Evolutionary conservation across 1,140 invertebrate genomes (phyloP).

Genomic region (Drosophila bipectinata): DNA sequence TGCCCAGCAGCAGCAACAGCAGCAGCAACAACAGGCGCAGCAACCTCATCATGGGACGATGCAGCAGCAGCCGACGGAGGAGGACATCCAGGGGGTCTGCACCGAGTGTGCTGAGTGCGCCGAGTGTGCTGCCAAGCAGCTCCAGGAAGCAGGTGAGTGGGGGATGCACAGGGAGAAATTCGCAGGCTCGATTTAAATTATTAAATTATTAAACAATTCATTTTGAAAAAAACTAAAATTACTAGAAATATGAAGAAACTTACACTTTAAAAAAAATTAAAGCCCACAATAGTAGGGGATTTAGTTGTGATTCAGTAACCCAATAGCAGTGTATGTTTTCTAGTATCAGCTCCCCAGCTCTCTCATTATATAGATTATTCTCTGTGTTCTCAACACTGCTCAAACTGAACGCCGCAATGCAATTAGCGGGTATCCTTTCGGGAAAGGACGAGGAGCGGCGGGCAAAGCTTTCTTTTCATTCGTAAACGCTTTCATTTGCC

Average conservation of each 20-base stretch:
- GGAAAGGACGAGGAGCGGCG: neutral
- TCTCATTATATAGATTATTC: too few relatives aligned
- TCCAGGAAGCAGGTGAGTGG: slow-evolving; percentile 80
- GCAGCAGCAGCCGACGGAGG: slow-evolving; percentile 62
- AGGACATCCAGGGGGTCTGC: slow-evolving; percentile 79
- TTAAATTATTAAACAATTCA: too few relatives aligned
- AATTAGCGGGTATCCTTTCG: slow-evolving; percentile 49
- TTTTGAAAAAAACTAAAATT: too few relatives aligned
- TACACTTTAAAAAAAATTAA: too few relatives aligned
- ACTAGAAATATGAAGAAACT: too few relatives aligned
- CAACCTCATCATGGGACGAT: slow-evolving; percentile 43
- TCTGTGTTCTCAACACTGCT: neutral
- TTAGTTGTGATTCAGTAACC: too few relatives aligned
- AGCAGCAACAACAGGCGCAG: slow-evolving; percentile 34
- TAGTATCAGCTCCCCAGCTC: too few relatives aligned
- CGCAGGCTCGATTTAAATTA: too few relatives aligned
- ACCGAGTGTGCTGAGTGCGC: slow-evolving; percentile 83
- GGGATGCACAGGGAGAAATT: neutral
- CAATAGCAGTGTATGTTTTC: too few relatives aligned
- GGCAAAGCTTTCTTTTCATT: slow-evolving; percentile 36
- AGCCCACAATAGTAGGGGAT: too few relatives aligned
- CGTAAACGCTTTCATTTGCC: slow-evolving; percentile 55
- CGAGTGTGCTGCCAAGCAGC: slow-evolving; percentile 83
- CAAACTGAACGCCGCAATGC: slow-evolving; percentile 28
- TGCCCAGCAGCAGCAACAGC: slow-evolving; percentile 41